Conservation (phyloP, 2,113 vertebrate species). For the Oenanthe melanoleuca region DNA sequence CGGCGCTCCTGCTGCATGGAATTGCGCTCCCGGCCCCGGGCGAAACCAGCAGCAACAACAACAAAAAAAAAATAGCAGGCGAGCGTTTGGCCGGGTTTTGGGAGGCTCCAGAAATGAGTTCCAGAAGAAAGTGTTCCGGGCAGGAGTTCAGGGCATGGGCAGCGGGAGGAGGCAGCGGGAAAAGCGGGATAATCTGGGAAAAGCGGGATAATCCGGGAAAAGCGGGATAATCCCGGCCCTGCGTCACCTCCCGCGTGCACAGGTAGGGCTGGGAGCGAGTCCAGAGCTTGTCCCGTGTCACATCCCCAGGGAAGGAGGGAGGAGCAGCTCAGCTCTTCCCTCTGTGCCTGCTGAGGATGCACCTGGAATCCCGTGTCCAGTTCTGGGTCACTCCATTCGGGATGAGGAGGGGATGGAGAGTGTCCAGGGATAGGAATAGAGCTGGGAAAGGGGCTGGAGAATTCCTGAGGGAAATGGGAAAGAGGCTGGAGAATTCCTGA, state of each 20-base stretch:
- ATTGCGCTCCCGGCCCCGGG: constrained; percentile 24
- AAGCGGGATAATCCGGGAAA: background rate
- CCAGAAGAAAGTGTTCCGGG: constrained; percentile 59
- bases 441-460: background rate
- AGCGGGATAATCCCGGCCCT: background rate
- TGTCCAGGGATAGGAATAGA: background rate
- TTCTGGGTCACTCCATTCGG: accelerated
- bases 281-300: background rate
- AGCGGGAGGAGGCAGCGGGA: background rate
- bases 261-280: background rate
- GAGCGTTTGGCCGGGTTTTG: background rate
- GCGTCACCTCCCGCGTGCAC: background rate
- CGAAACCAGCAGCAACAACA: background rate
- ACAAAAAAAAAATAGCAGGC: background rate
- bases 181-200: background rate
- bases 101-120: background rate
- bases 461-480: background rate
- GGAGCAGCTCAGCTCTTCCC: background rate
- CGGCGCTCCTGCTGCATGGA: constrained; percentile 33
- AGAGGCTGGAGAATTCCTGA: background rate
- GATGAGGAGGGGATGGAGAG: accelerated
- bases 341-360: background rate
- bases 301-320: background rate
- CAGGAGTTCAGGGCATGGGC: background rate
- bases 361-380: background rate